Percentiles rank a stretch among this genome's conserved stretches.
Evolutionary conservation across 2,113 vertebrate species (phyloP).

Genomic region (Vulpes ferrilata): DNA sequence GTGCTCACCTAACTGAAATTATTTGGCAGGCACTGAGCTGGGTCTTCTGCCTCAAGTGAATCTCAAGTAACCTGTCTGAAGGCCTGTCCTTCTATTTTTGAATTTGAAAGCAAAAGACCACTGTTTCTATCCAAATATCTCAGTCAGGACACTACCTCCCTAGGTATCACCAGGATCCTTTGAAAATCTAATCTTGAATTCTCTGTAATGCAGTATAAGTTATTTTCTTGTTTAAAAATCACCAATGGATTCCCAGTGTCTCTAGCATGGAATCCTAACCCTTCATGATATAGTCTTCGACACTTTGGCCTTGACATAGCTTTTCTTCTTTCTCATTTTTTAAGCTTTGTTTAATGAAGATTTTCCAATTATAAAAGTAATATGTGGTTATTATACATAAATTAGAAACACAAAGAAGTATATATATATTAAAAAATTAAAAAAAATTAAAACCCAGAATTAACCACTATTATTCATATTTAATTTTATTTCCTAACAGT

Average conservation of each 20-base stretch:
- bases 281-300: not conserved
- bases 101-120: constrained; percentile 1
- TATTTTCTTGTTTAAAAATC: constrained; percentile 30
- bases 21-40: not conserved
- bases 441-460: not conserved
- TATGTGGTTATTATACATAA: not conserved
- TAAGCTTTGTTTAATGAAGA: not conserved
- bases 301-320: not conserved
- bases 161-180: not conserved
- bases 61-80: not conserved
- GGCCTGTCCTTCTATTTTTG: not conserved
- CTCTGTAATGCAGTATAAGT: not conserved
- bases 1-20: constrained; percentile 29
- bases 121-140: constrained; percentile 22
- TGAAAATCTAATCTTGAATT: not conserved
- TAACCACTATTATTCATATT: not conserved
- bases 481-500: constrained; percentile 19
- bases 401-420: not conserved
- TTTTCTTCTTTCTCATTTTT: constrained; percentile 45
- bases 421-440: not conserved
- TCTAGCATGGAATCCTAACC: not conserved
- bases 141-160: not conserved
- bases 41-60: not conserved
- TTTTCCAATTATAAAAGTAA: constrained; percentile 36
- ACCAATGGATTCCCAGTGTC: not conserved